Base-by-base conservation (phyloP, 2,797 vertebrate genomes). In the Lagocephalus sceleratus region DNA sequence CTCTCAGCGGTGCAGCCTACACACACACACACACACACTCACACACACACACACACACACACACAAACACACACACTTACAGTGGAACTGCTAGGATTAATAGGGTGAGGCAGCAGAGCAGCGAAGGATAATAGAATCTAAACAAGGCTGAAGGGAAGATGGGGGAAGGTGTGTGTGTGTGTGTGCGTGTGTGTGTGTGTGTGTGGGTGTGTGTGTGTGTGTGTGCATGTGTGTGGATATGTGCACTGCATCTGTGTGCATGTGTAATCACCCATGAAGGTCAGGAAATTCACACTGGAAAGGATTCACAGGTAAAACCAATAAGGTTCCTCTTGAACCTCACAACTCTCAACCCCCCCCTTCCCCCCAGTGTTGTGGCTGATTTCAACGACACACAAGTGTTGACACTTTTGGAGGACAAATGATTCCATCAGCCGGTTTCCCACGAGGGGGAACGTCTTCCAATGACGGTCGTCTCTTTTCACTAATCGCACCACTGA, bases 71-170 rank as follows among this genome's bases (percentile, higher is more conserved):
- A 53, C 20, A 35, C 41, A 26, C 58, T 48, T 41, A 21, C 65
- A 67, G 52, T 47, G 53, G 53, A 42, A 45, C 67, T 42, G 44
- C 41, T 40, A 19, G 54, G 50, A 85, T 81, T 76, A 78, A 85
- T 76, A 68, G 65, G 63, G 60, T 55, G 68, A 76, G 65, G 73
- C 79, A 81, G 63, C 57, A 51, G 71, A 75, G 80, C 78, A 66
- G 59, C 52, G 51, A 57, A 57, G 69, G 64, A 76, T 85, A 86
- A 85, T 82, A 79, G 78, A 81, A 83, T 78, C 78, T 63, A 69
- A 86, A 79, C 68, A 78, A 74, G n/a, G 62, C 69, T 65, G 47
- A 12, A 65, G 50, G 57, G 47, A 44, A 58, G 59, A 59, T 53
- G 42, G 51, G 15, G 54, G 60, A 59, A 63, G 47, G 32, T 58